Evolutionary conservation across 1,140 invertebrate genomes (phyloP), one percentile per base, ranked within the genome.

Genomic region (Apis florea): DNA sequence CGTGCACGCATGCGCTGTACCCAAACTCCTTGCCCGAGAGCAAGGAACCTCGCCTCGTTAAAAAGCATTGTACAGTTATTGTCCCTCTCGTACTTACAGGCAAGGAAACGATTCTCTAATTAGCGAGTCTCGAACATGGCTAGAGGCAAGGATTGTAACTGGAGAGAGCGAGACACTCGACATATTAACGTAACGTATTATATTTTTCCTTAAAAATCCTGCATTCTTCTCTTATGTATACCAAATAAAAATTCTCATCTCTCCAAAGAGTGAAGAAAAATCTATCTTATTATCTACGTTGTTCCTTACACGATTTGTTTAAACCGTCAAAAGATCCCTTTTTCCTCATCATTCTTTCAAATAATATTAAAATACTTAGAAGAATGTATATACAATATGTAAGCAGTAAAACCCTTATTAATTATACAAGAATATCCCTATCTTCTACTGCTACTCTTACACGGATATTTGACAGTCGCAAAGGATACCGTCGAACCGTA

Each of bases 381-480:
- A 40, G 2, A 40, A 6, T 40, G 31, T 40, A 40, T 40, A 40
- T 40, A 40, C 4, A 4, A 6, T 40, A 40, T 6, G 2, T 40
- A 40, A 40, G 5, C 6, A 40, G 5, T 6, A 61, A 61, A 24
- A n/a, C 6, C 13, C n/a, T 26, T 13, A 13, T 24, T 26, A 61
- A 24, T 61, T 26, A 24, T 24, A 53, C 53, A 13, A 61, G 72
- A 47, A 9, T 64, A 79, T 72, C 64, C 21, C 53, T 40, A 19
- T 75, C 49, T 56, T 83, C 59, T n/a, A 47, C n/a, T n/a, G 58
- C 21, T 82, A 75, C 67, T 79, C 54, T 13, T 59, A 24, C 49
- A 61, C 71, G 72, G 74, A 83, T 76, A 88, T 87, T 88, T 88
- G 84, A 88, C 86, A 88, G 79, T 79, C 71, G 78, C 70, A 79